These are phyloP conservation scores for Apocheima hispidaria DNA, from an alignment of 2,888 invertebrate genomes.

Conservation along the genomic window DNA sequence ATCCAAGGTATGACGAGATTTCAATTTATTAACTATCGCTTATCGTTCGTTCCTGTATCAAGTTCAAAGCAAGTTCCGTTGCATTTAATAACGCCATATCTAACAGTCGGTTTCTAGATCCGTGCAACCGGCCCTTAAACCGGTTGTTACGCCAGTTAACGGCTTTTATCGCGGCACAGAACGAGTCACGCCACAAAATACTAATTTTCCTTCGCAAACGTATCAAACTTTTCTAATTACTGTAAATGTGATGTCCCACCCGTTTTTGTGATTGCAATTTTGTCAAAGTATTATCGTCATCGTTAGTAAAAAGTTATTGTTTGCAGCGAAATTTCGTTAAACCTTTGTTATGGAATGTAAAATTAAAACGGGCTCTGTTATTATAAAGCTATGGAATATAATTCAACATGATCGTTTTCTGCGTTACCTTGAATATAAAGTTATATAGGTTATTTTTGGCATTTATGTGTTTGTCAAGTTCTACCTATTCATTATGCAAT, in stretches of 20 bases:
- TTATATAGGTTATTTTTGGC: too few relatives aligned
- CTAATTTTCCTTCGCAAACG: slow-evolving; percentile 78
- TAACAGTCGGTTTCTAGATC: slow-evolving; percentile 17
- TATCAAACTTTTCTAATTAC: slow-evolving; percentile 82
- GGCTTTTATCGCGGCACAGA: slow-evolving; percentile 69
- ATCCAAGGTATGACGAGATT: too few relatives aligned
- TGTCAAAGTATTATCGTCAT: slow-evolving; percentile 53
- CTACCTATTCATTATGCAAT: too few relatives aligned
- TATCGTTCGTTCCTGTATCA: neutral
- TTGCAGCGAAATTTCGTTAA: slow-evolving; percentile 33
- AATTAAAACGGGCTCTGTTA: slow-evolving; percentile 15
- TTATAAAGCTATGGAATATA: slow-evolving; percentile 8
- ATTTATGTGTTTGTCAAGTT: too few relatives aligned
- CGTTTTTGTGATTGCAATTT: slow-evolving; percentile 69
- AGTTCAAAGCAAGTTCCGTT: neutral
- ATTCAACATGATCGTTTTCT: slow-evolving; percentile 6
- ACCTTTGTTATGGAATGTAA: slow-evolving; percentile 22
- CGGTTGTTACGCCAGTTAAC: slow-evolving; percentile 65
- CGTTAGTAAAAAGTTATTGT: slow-evolving; percentile 49
- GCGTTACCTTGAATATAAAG: neutral
- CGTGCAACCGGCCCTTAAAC: slow-evolving; percentile 41
- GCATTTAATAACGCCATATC: neutral
- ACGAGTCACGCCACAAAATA: slow-evolving; percentile 78
- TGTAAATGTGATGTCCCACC: slow-evolving; percentile 71
- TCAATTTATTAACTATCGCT: neutral